Base-by-base conservation (phyloP, 2,113 vertebrate species). In the Peucedramus taeniatus region DNA sequence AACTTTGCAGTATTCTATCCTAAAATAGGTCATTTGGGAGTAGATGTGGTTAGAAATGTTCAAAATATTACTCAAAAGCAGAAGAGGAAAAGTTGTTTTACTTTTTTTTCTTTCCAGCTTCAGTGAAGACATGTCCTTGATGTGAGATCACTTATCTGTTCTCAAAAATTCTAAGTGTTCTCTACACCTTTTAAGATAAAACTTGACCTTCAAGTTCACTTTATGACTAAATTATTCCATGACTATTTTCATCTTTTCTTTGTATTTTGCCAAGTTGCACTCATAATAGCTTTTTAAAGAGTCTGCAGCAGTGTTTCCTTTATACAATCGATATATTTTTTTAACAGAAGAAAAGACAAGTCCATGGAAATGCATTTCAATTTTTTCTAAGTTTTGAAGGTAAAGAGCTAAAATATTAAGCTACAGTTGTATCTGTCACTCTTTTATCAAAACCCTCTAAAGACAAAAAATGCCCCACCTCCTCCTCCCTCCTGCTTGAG, bases 1-100 rank as follows among this genome's bases (percentile, higher is more conserved):
- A 82, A 65, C 7, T 66, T 49, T 44, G 17, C 66, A 91, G 70
- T 54, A 42, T 47, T 90, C 59, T 80, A 6, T 65, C 45, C 47
- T 47, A 51, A 93, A 92, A 90, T 17, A 86, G 40, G 78, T 77
- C 45, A 88, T 54, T 71, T 30, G 35, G 79, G 60, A 95, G 54
- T 33, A 69, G 45, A 94, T 69, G 63, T 63, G 39, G 57, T 85
- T 94, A 87, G 45, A 94, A 90, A 86, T 63, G 47, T 92, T 78
- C 42, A 90, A 90, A 95, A 77, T 90, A 70, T 69, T 93, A 83
- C 82, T 88, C 54, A 95, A 95, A 97, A 91, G 91, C 33, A 83
- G 74, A 81, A 84, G 33, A 74, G 56, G 35, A 95, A 94, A 90
- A 95, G 70, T 83, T 54, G 22, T 17, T 89, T 50, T 61, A 84